Evolutionary conservation across 2,888 invertebrate genomes (phyloP).

Genomic region (Oscheius sp.): DNA sequence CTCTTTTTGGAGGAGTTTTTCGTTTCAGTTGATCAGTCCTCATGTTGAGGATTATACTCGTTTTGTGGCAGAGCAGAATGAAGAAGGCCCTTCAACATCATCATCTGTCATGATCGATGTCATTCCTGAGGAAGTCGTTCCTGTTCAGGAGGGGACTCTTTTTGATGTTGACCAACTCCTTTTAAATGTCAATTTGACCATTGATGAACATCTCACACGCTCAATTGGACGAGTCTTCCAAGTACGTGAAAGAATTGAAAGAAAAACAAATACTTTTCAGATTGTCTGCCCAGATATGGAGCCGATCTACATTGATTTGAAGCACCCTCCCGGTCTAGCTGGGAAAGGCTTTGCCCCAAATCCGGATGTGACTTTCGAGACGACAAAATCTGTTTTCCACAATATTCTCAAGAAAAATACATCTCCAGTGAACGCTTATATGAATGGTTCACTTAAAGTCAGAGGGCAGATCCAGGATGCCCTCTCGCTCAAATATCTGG

Average conservation of each 20-base stretch:
- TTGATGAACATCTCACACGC: slow-evolving; percentile 47
- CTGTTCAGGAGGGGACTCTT: not conserved
- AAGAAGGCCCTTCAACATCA: not conserved
- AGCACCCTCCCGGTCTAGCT: slow-evolving; percentile 41
- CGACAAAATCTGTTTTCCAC: slow-evolving; percentile 34
- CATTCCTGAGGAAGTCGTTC: not conserved
- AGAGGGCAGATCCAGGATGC: slow-evolving; percentile 61
- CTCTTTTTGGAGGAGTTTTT: not conserved
- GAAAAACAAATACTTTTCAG: slow-evolving; percentile 27
- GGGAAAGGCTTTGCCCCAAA: slow-evolving; percentile 40
- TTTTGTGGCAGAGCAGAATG: slow-evolving; percentile 24
- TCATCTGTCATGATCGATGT: not conserved
- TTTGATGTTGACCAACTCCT: slow-evolving; percentile 54
- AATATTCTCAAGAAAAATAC: slow-evolving; percentile 34
- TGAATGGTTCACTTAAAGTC: slow-evolving; percentile 59
- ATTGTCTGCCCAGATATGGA: slow-evolving; percentile 43
- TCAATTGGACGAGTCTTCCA: slow-evolving; percentile 44
- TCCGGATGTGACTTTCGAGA: slow-evolving; percentile 47
- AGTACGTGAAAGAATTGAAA: too few species aligned
- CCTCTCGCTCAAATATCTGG: slow-evolving; percentile 57
- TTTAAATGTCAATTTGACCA: slow-evolving; percentile 47
- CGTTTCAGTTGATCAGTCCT: slow-evolving; percentile 20
- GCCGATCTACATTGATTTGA: slow-evolving; percentile 51
- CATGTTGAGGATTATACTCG: slow-evolving; percentile 24
- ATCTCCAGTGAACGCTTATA: slow-evolving; percentile 62